A percentile compares a stretch with the other conserved stretches of the same genome.
Evolutionary conservation across 1,140 invertebrate species (phyloP).

Genomic region (Diorhabda elongata): DNA sequence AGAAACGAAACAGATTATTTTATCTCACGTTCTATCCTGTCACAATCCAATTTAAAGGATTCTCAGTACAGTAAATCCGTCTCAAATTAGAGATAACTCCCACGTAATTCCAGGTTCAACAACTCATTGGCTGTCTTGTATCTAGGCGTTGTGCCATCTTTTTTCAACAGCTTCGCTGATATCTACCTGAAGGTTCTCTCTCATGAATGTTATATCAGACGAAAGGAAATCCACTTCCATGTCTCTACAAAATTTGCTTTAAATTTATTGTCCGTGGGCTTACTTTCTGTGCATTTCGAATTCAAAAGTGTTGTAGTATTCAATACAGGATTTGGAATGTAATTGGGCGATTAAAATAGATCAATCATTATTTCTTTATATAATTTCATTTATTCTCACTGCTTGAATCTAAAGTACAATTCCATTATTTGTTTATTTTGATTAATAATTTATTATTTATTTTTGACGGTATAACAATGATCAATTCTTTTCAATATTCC

Average conservation of each 20-base stretch:
- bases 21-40: background rate
- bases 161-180: constrained; percentile 4
- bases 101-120: constrained; percentile 49
- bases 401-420: no score
- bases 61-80: constrained; percentile 53
- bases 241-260: constrained; percentile 1
- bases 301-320: background rate
- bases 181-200: background rate
- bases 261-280: constrained; percentile 6
- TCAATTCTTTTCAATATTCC: no score
- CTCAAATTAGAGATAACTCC: constrained; percentile 55
- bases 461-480: no score
- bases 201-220: constrained; percentile 11
- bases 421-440: no score
- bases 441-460: no score
- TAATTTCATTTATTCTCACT: no score
- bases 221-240: constrained; percentile 12
- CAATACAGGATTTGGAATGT: background rate
- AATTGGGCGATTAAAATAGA: background rate
- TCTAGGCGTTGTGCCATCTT: constrained; percentile 11
- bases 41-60: constrained; percentile 54
- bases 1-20: no score
- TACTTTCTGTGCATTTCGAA: constrained; percentile 11
- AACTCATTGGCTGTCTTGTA: constrained; percentile 40
- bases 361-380: no score